Base-by-base conservation (phyloP, 2,797 vertebrate species). In the Steatocranus sp. region DNA sequence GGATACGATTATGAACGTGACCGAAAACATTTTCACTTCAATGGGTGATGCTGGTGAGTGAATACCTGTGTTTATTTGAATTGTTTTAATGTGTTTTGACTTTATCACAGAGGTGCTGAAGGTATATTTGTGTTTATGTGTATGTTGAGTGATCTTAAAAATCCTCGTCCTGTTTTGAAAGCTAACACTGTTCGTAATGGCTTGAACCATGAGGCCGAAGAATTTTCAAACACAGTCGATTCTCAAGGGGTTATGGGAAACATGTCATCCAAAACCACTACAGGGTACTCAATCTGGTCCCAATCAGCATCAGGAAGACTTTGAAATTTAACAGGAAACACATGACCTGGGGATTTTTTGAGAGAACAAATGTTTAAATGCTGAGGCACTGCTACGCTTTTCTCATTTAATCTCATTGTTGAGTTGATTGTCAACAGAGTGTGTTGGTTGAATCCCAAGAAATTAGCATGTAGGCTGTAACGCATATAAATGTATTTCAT, bases 1-100 rank as follows among this genome's bases (percentile, higher is more conserved):
- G 0, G 99, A 99, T 91, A 99, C 99, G 5, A 99, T 99, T 94
- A 99, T 99, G 98, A 99, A 98, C 0, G 99, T 99, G 93, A 99
- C 99, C 0, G 99, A 99, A 90, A 99, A 98, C 93, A 99, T 99
- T 96, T 99, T 99, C 95, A 98, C 98, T 49, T 99, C 99, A 14
- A 99, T 99, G 99, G 99, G 98, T 0, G 98, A 99, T 30, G 99
- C 99, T 15, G 99, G 99, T 99, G 87, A 97, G 98, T 87, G n/a
- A 88, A 76, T 38, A 54, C 53, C 30, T 88, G 68, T 38, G 86
- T 87, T 80, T 11, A 68, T 34, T 84, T 75, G 75, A 83, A 81
- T 78, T 76, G 6, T 58, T 82, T 38, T 83, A 3, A 75, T 83
- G 48, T 85, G 84, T 86, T 91, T 87, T 80, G 83, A 83, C 74